These are phyloP conservation scores for Ferrisia virgata DNA, from an alignment of 2,888 invertebrate genomes.

Conservation along the genomic window DNA sequence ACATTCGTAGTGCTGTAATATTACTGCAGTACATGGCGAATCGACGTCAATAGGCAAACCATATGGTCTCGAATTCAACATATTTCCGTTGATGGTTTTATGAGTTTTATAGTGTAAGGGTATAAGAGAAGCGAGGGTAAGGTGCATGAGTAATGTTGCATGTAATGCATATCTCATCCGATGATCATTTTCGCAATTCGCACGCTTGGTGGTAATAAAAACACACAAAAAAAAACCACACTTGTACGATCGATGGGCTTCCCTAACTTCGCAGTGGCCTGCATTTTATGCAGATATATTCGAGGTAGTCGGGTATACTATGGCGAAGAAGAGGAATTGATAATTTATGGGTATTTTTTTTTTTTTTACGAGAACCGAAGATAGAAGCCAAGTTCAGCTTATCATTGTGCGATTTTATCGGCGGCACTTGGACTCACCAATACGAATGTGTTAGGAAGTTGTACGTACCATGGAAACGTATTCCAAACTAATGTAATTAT, in stretches of 20 bases:
- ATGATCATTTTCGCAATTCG: background rate
- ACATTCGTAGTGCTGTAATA: too few species aligned
- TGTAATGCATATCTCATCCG: background rate
- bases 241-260: background rate
- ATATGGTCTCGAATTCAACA: background rate
- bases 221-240: too few species aligned
- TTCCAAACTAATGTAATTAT: too few species aligned
- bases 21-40: too few species aligned
- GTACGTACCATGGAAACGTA: too few species aligned
- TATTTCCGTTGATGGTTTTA: background rate
- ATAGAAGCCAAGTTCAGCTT: too few species aligned
- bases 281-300: background rate
- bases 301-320: too few species aligned
- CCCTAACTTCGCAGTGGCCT: background rate
- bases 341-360: background rate
- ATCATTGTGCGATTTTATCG: too few species aligned
- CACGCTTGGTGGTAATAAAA: background rate
- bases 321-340: background rate
- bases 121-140: background rate
- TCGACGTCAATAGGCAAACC: background rate
- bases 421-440: too few species aligned
- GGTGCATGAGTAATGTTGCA: background rate
- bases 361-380: background rate
- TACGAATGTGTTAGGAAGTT: too few species aligned
- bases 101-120: background rate